Evolutionary conservation across 2,888 invertebrate species (phyloP).

Genomic region (Drosophila fungiperda): DNA sequence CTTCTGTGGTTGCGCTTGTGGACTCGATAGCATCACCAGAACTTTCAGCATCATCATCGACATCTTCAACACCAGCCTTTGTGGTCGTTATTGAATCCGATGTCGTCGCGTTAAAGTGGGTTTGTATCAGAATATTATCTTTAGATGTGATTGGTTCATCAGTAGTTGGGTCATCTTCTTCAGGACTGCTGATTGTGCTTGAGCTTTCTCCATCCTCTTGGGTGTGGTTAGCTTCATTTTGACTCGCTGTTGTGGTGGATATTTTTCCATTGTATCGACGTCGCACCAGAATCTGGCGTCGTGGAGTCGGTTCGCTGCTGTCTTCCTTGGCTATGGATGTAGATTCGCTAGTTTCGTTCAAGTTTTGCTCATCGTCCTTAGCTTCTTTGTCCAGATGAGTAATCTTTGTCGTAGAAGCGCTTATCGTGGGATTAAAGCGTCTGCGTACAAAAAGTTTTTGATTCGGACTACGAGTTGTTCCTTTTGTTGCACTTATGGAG

Average conservation of each 20-base stretch:
- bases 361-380: background rate
- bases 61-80: background rate
- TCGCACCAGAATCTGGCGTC: background rate
- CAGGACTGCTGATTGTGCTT: background rate
- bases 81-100: background rate
- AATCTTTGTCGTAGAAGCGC: background rate
- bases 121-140: background rate
- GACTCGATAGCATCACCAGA: background rate
- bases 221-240: background rate
- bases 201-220: background rate
- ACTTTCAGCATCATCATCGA: background rate
- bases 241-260: background rate
- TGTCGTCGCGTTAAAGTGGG: conserved; percentile 2
- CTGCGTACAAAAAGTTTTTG: conserved; percentile 6
- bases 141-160: conserved; percentile 1
- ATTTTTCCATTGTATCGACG: conserved; percentile 15
- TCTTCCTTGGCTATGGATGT: background rate
- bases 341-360: background rate
- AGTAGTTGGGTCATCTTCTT: background rate
- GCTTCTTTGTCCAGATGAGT: background rate
- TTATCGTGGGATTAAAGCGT: conserved; percentile 1
- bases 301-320: background rate
- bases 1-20: background rate
- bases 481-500: background rate
- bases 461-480: background rate